These are phyloP conservation scores for Telenomus remus DNA, from an alignment of 1,140 invertebrate genomes.

Conservation along the genomic window DNA sequence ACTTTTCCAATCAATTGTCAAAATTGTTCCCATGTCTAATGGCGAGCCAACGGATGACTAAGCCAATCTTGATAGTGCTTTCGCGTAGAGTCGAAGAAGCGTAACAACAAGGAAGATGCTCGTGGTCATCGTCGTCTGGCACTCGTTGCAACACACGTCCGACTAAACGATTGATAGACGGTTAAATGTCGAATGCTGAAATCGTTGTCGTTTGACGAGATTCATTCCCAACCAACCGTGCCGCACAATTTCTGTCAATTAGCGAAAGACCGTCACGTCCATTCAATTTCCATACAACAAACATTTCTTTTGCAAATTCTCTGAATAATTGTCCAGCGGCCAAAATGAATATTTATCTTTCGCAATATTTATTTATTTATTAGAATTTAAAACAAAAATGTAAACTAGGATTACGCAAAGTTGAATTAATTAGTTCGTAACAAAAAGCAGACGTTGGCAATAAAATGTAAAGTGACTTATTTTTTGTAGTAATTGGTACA, in stretches of 20 bases:
- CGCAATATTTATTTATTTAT: no score
- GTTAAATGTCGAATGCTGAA: conserved; percentile 56
- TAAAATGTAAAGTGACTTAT: no score
- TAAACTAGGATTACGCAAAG: no score
- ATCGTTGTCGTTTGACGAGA: conserved; percentile 49
- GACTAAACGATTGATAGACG: conserved; percentile 59
- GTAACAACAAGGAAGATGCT: conserved; percentile 45
- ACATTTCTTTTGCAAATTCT: no score
- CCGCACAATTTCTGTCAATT: conserved; percentile 59
- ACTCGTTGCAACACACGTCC: conserved; percentile 55
- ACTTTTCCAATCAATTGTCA: conserved; percentile 40
- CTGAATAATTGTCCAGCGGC: no score
- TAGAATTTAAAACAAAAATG: no score
- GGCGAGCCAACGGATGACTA: conserved; percentile 34
- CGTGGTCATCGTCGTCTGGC: conserved; percentile 45
- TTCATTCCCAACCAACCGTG: conserved; percentile 47
- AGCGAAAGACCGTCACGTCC: conserved; percentile 36
- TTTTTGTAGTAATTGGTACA: no score
- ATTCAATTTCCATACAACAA: conserved; percentile 19
- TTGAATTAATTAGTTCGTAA: no score
- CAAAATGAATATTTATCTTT: no score
- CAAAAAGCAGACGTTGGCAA: no score
- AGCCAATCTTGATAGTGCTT: conserved; percentile 42
- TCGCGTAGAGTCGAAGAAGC: conserved; percentile 15
- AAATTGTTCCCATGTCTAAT: conserved; percentile 33